Percentiles rank a stretch among this genome's conserved stretches.
phyloP scores from a whole-genome alignment of 2,113 vertebrate genomes.

The Malurus alboscapulatus region DNA sequence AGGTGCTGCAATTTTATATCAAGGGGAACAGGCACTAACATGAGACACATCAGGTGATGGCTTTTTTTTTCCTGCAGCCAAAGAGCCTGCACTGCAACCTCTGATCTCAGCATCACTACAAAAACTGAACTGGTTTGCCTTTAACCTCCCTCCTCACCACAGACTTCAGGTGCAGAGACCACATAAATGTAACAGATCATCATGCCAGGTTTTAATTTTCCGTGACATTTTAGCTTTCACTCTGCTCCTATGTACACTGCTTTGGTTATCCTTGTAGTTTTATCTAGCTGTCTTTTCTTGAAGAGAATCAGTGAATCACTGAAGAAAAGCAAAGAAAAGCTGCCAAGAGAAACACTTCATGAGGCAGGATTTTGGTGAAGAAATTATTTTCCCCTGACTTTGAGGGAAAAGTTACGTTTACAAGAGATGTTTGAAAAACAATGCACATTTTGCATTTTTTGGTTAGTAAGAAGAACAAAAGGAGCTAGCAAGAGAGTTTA shows the following conservation, averaged over 20 bases:
- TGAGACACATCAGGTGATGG: background rate
- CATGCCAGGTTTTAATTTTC: background rate
- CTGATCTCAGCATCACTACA: background rate
- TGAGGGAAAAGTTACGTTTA: background rate
- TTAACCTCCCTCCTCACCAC: background rate
- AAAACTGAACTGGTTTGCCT: background rate
- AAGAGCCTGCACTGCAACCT: background rate
- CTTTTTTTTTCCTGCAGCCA: background rate
- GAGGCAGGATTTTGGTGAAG: background rate
- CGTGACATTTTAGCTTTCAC: background rate
- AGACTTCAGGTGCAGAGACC: background rate
- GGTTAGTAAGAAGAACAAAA: background rate
- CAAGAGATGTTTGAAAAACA: background rate
- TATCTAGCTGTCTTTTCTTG: conserved; percentile 10
- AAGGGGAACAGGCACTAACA: background rate
- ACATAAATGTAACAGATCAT: background rate
- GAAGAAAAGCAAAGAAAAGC: background rate
- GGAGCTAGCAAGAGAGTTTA: background rate
- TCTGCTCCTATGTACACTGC: background rate
- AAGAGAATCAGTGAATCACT: conserved; percentile 10
- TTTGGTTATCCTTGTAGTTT: background rate
- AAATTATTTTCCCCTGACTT: background rate
- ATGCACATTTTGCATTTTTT: background rate
- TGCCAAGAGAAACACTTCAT: conserved; percentile 13
- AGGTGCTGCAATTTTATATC: background rate